phyloP scores from a whole-genome alignment of 2,113 vertebrate genomes.

The Podilymbus podiceps region DNA sequence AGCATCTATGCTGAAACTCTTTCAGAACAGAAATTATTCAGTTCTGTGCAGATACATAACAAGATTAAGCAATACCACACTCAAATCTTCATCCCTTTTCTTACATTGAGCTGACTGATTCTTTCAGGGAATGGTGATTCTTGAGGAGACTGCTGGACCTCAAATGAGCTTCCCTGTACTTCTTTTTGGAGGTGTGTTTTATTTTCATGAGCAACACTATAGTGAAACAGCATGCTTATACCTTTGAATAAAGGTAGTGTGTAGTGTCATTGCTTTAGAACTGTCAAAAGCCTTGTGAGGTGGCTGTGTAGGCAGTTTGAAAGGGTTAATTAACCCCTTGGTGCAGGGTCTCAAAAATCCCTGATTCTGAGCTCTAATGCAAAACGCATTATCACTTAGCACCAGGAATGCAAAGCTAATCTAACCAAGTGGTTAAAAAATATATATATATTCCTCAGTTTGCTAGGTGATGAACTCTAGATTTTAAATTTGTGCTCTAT shows the following conservation, averaged over 20 bases:
- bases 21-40: background rate
- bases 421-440: background rate
- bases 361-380: background rate
- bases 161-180: background rate
- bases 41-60: background rate
- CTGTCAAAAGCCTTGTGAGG: background rate
- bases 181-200: background rate
- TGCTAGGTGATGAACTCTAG: background rate
- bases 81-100: background rate
- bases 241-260: background rate
- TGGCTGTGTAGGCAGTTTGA: background rate
- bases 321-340: background rate
- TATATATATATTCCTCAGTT: background rate
- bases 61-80: background rate
- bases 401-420: background rate
- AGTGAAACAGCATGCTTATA: background rate
- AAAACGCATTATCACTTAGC: background rate
- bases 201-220: slow-evolving; percentile 1
- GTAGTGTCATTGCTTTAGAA: background rate
- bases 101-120: background rate
- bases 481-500: background rate
- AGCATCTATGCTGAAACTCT: background rate
- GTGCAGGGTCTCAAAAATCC: background rate
- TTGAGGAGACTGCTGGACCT: background rate
- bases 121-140: background rate